Evolutionary conservation across 1,140 invertebrate species (phyloP).

Genomic region (Conopomorpha cramerella): DNA sequence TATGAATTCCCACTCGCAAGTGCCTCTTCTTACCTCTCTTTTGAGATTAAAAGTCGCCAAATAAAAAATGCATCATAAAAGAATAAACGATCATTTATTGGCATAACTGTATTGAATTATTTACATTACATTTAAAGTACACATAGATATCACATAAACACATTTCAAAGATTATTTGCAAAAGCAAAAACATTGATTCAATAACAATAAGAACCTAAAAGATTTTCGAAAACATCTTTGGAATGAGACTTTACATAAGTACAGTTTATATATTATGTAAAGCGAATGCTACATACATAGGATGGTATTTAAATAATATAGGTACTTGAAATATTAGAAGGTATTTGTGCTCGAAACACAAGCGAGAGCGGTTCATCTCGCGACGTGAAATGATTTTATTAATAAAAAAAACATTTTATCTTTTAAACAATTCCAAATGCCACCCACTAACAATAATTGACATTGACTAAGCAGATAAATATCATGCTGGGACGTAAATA

Average conservation of each 20-base stretch:
- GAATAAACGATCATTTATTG: conserved; percentile 51
- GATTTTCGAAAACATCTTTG: conserved; percentile 27
- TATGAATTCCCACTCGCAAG: not conserved
- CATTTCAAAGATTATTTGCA: conserved; percentile 40
- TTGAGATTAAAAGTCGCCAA: not conserved
- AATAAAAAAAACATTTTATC: too few relatives aligned
- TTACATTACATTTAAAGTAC: conserved; percentile 35
- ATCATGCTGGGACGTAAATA: too few relatives aligned
- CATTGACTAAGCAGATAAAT: too few relatives aligned
- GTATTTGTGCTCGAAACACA: too few relatives aligned
- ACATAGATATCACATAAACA: conserved; percentile 41
- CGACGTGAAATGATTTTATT: too few relatives aligned
- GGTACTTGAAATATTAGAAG: conserved; percentile 1
- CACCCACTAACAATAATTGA: too few relatives aligned
- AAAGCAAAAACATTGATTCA: conserved; percentile 23
- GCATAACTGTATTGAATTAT: conserved; percentile 43
- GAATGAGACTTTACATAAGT: conserved; percentile 27
- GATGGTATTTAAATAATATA: conserved; percentile 2
- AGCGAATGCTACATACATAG: too few relatives aligned
- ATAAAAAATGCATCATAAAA: conserved; percentile 19
- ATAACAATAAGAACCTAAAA: conserved; percentile 20
- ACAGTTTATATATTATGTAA: too few relatives aligned
- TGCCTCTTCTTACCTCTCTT: not conserved
- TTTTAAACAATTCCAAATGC: too few relatives aligned
- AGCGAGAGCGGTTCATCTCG: too few relatives aligned